These are phyloP conservation scores for Morus bassanus DNA, from an alignment of 2,797 vertebrate genomes.

Conservation along the genomic window DNA sequence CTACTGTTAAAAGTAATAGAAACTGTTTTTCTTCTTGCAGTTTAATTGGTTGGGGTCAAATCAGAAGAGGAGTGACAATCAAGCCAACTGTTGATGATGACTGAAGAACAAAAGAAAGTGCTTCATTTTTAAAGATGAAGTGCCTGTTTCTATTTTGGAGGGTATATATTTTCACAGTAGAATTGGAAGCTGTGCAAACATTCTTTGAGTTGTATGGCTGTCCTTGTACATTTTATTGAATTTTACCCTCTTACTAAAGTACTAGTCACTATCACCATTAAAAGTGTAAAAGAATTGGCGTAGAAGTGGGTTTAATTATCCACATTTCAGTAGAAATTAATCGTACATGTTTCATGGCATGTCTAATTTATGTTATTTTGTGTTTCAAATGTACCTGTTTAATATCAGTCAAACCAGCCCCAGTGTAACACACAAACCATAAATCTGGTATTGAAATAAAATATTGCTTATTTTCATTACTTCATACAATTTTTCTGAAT, in stretches of 20 bases:
- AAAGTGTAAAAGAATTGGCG: slow-evolving; percentile 62
- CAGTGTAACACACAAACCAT: slow-evolving; percentile 51
- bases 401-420: slow-evolving; percentile 46
- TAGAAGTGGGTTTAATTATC: slow-evolving; percentile 55
- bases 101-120: slow-evolving; percentile 74
- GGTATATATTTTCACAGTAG: slow-evolving; percentile 65
- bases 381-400: slow-evolving; percentile 60
- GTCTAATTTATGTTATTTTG: slow-evolving; percentile 69
- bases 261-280: slow-evolving; percentile 61
- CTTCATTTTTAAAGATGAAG: slow-evolving; percentile 58
- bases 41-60: slow-evolving; percentile 99
- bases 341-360: slow-evolving; percentile 61
- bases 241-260: slow-evolving; percentile 69
- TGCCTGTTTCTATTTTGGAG: slow-evolving; percentile 46
- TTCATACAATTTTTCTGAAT: slow-evolving; percentile 49
- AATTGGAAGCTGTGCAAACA: slow-evolving; percentile 61
- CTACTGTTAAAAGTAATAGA: not conserved
- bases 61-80: slow-evolving; percentile 98
- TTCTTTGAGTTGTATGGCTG: slow-evolving; percentile 54
- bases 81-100: slow-evolving; percentile 98
- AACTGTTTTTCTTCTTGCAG: slow-evolving; percentile 74
- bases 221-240: slow-evolving; percentile 51
- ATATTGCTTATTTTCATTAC: slow-evolving; percentile 67
- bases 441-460: slow-evolving; percentile 73
- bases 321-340: slow-evolving; percentile 61